Evolutionary conservation across 2,888 invertebrate genomes (phyloP).

Genomic region (Leptinotarsa peninsularis): DNA sequence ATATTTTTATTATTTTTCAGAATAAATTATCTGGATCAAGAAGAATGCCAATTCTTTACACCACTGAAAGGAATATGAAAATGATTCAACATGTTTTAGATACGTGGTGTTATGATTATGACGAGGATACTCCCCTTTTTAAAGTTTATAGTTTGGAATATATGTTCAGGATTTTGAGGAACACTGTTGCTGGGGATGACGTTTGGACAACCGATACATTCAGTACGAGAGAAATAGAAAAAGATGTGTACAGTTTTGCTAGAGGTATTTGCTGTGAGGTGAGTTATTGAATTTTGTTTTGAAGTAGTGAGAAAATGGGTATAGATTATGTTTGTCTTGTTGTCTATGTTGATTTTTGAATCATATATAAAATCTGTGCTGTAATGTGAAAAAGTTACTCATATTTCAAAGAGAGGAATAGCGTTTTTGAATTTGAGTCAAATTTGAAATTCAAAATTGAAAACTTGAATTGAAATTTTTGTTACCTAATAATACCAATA

Average conservation of each 20-base stretch:
- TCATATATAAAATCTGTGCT: no score
- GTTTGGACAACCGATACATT: conserved; percentile 52
- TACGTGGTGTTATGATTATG: conserved; percentile 52
- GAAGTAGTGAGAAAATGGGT: no score
- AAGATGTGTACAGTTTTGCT: conserved; percentile 60
- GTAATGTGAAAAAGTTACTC: no score
- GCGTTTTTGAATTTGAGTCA: no score
- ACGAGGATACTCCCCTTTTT: conserved; percentile 41
- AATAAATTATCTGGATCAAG: conserved; percentile 38
- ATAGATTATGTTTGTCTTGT: neutral
- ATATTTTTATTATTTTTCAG: conserved; percentile 20
- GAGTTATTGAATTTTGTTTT: conserved; percentile 28
- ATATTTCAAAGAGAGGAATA: no score
- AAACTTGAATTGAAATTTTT: no score
- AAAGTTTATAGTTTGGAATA: conserved; percentile 60
- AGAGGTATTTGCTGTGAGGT: conserved; percentile 63
- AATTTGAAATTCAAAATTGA: no score
- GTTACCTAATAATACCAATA: no score
- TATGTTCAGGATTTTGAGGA: conserved; percentile 59
- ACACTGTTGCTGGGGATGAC: conserved; percentile 48
- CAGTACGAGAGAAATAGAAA: conserved; percentile 61
- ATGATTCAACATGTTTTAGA: conserved; percentile 61
- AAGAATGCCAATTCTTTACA: conserved; percentile 50
- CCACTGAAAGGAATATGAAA: conserved; percentile 48
- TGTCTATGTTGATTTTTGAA: neutral